Evolutionary conservation across 1,140 invertebrate genomes (phyloP), one percentile per base, ranked within the genome.

Genomic region (Olivierus martensii): DNA sequence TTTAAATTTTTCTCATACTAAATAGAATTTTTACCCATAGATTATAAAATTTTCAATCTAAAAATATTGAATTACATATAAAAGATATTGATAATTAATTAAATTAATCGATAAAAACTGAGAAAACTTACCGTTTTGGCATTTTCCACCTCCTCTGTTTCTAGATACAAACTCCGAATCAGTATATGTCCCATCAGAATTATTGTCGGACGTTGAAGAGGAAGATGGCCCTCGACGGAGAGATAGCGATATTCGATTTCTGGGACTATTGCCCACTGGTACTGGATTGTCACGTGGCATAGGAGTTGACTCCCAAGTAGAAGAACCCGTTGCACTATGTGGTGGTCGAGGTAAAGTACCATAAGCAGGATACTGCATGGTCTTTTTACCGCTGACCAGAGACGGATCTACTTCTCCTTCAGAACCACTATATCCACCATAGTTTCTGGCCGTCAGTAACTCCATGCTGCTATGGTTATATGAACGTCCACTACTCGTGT

Each of bases 141-240:
- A 47, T 46, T 56, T 45, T 12, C 46, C 10, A 10, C 48, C 48
- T 7, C 39, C 15, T 6, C 53, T 38, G 12, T 49, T 42, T 2
- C 49, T 22, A 9, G 53, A 42, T 21, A 48, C 38, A 10, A 49
- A 51, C n/a, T 55, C 52, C 6, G 53, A 55, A 50, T 59, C 58
- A 4, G 54, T 59, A 41, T 58, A 56, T 1, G 58, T 59, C 7
- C 51, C 55, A 21, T 59, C 58, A 21, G 58, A 59, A 14, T 59
- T 56, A 39, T 59, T 59, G 35, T 59, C 58, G 3, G 58, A 59
- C 4, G 58, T 59, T 10, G 58, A 59, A 17, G 58, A 57, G 3
- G 58, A 59, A 9, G 55, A 57, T 4, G 55, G 55, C 3, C 55
- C 58, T 34, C 58, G 45, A 9, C 58, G 42, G 1, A 59, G 42